Evolutionary conservation across 2,888 invertebrate species (phyloP), one percentile per base, ranked within the genome.

Genomic region (Ochropleura plecta): DNA sequence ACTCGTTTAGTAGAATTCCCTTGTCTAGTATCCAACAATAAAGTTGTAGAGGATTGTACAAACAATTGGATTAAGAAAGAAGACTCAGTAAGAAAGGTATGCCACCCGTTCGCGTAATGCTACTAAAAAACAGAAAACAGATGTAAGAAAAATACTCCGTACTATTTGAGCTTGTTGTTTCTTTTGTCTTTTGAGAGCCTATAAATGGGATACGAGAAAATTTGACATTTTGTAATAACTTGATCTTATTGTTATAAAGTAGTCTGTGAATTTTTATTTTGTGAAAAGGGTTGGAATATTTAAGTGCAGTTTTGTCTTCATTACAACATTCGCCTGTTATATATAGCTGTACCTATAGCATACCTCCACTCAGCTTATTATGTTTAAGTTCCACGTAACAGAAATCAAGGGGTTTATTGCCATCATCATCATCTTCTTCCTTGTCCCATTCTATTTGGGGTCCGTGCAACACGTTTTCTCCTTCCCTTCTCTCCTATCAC

Each of bases 21-120:
- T 76, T 8, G 51, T 76, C 57, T 59, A 44, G 57, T 76, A 48
- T 10, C 51, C 48, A 82, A 76, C 63, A 76, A 82, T 78, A 77
- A 48, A 78, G 16, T 67, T 53, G 63, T 82, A 68, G 82, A 82
- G 67, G 63, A 53, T 67, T 48, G 51, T 67, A 70, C 83, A 82
- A 78, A 82, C 60, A 77, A 82, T 79, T 79, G 78, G 79, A 82
- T 79, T 79, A 79, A 82, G 65, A 76, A 82, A 55, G 65, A 78
- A 82, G 62, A 63, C 62, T 79, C 57, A 63, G 66, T 66, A 40
- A 49, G 65, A 4, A 78, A 55, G 55, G 60, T 82, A 66, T 66
- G 65, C 68, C 60, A 66, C 9, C 64, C 77, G 59, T 7, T 44
- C 46, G 20, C 57, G 78, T 70, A 68, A 76, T 49, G 60, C 49